Evolutionary conservation across 2,888 invertebrate genomes (phyloP).

Genomic region (Choristoneura rosaceana): DNA sequence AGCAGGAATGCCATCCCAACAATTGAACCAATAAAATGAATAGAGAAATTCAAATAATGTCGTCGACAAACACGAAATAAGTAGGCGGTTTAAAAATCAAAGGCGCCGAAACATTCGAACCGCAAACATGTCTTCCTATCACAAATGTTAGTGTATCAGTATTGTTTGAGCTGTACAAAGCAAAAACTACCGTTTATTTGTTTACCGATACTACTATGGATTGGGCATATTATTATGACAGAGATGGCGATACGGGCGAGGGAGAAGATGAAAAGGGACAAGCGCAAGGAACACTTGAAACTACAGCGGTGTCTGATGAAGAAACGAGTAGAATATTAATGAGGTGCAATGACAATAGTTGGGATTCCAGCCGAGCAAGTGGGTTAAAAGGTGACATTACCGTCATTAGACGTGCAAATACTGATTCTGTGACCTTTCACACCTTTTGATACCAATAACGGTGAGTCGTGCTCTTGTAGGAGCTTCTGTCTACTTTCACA

Average conservation of each 20-base stretch:
- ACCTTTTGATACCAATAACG: slow-evolving; percentile 16
- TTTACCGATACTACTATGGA: slow-evolving; percentile 61
- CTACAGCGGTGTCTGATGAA: slow-evolving; percentile 74
- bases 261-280: slow-evolving; percentile 59
- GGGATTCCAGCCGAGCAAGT: slow-evolving; percentile 77
- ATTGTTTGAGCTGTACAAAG: slow-evolving; percentile 66
- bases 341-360: slow-evolving; percentile 71
- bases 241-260: slow-evolving; percentile 57
- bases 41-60: slow-evolving; percentile 61
- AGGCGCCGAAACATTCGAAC: slow-evolving; percentile 70
- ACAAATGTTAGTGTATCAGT: slow-evolving; percentile 51
- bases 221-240: slow-evolving; percentile 68
- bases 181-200: slow-evolving; percentile 65
- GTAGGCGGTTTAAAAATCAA: slow-evolving; percentile 62
- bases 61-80: slow-evolving; percentile 57
- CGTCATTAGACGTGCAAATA: slow-evolving; percentile 74
- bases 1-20: slow-evolving; percentile 52
- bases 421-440: slow-evolving; percentile 52
- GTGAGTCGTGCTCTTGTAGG: not conserved
- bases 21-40: slow-evolving; percentile 68
- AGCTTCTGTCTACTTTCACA: slow-evolving; percentile 1
- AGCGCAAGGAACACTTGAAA: slow-evolving; percentile 71
- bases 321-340: slow-evolving; percentile 67
- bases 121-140: slow-evolving; percentile 64
- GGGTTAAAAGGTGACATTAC: slow-evolving; percentile 83